phyloP scores from a whole-genome alignment of 2,113 vertebrate species.

The Triplophysa dalaica region DNA sequence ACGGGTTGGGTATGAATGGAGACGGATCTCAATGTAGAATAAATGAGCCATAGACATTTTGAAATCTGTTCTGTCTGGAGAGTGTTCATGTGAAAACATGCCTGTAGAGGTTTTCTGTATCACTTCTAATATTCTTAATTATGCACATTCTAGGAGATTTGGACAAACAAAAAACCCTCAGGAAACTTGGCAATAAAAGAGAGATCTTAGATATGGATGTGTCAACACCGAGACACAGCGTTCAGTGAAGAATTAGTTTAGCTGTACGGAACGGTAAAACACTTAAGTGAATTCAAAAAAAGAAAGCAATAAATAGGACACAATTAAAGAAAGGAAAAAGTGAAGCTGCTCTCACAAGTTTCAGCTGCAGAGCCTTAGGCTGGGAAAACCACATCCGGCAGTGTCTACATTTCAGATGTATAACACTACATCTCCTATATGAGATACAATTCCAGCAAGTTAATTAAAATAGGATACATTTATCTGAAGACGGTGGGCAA shows the following conservation, averaged over 20 bases:
- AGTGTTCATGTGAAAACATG: conserved; percentile 16
- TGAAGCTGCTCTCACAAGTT: conserved; percentile 46
- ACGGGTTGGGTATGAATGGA: not conserved
- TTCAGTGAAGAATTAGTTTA: not conserved
- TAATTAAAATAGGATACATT: conserved; percentile 21
- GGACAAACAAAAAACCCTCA: not conserved
- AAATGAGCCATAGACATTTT: not conserved
- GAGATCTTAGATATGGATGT: conserved; percentile 1
- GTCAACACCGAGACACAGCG: not conserved
- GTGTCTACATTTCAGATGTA: conserved; percentile 39
- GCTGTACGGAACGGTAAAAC: not conserved
- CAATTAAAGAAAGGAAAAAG: conserved; percentile 30
- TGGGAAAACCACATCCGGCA: conserved; percentile 44
- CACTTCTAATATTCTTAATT: not conserved
- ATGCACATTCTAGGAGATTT: not conserved
- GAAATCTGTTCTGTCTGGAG: not conserved
- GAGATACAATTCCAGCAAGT: conserved; percentile 25
- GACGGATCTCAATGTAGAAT: not conserved
- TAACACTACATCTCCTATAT: conserved; percentile 25
- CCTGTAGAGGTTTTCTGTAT: conserved; percentile 8
- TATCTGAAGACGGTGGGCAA: not conserved
- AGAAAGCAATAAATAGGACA: conserved; percentile 3
- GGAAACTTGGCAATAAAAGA: not conserved
- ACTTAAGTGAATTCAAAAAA: not conserved
- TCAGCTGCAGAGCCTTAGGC: conserved; percentile 37